phyloP scores from a whole-genome alignment of 2,113 vertebrate species.

The Sylvietta virens region DNA sequence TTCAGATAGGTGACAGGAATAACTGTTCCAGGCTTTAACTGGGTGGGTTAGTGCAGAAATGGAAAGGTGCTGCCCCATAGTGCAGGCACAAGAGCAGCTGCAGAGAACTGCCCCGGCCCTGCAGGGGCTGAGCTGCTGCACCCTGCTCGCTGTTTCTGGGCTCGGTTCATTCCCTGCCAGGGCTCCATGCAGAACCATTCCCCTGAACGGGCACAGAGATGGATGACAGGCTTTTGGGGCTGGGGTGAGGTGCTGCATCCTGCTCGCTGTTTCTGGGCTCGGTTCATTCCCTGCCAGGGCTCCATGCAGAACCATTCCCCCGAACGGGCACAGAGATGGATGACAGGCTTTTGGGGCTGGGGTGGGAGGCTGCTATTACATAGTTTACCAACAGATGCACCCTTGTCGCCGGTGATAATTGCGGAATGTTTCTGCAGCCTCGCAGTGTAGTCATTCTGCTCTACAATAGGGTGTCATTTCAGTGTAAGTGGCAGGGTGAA shows the following conservation, averaged over 20 bases:
- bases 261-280: neutral
- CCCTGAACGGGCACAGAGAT: neutral
- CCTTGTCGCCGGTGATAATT: neutral
- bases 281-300: no score
- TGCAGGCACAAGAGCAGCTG: neutral
- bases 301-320: no score
- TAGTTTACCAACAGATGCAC: neutral
- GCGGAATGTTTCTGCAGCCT: slow-evolving; percentile 4
- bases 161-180: neutral
- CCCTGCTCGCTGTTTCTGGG: neutral
- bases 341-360: neutral
- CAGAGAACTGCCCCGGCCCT: neutral
- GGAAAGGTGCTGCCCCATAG: accelerated
- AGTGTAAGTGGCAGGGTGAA: slow-evolving; percentile 21
- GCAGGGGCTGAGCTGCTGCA: neutral
- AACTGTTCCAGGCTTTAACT: neutral
- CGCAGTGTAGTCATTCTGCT: neutral
- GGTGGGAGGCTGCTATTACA: neutral
- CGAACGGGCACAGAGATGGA: no score
- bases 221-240: neutral
- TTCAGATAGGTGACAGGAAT: neutral
- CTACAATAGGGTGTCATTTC: slow-evolving; percentile 5
- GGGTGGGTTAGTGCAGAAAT: neutral
- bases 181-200: neutral
- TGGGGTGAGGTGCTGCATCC: neutral